Conservation (phyloP, 2,797 vertebrate genomes). For the Tenualosa ilisha region DNA sequence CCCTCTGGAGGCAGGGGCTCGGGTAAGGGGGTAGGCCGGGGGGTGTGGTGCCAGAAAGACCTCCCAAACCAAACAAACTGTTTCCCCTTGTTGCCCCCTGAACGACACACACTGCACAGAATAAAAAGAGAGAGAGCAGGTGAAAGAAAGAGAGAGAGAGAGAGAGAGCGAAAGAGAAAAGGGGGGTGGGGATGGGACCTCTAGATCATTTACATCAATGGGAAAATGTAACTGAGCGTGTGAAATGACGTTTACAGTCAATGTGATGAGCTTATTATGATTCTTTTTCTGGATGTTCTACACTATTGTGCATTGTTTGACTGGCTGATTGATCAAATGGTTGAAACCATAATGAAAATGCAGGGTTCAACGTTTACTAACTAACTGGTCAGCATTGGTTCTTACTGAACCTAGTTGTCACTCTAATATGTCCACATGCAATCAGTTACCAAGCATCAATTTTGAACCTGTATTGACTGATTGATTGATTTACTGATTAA, state of each 20-base stretch:
- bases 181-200: not conserved
- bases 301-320: not conserved
- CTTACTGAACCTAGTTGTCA: not conserved
- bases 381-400: not conserved
- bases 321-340: not conserved
- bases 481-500: not conserved
- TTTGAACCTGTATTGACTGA: not conserved
- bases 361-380: not conserved
- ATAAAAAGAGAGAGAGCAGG: not conserved
- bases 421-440: not conserved
- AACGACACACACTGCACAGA: not conserved
- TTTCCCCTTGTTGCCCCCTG: not conserved
- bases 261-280: not conserved
- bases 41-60: not conserved
- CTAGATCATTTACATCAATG: conserved; percentile 11
- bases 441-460: not conserved
- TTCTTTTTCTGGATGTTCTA: not conserved
- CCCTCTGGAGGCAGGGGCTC: conserved; percentile 48
- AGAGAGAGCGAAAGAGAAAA: not conserved
- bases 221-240: not conserved
- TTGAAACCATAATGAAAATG: not conserved
- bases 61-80: not conserved
- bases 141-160: not conserved
- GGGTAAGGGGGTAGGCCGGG: conserved; percentile 27
- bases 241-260: not conserved